A percentile compares a stretch with the other conserved stretches of the same genome.
phyloP scores from a whole-genome alignment of 2,888 invertebrate genomes.

The Helobdella robusta region DNA sequence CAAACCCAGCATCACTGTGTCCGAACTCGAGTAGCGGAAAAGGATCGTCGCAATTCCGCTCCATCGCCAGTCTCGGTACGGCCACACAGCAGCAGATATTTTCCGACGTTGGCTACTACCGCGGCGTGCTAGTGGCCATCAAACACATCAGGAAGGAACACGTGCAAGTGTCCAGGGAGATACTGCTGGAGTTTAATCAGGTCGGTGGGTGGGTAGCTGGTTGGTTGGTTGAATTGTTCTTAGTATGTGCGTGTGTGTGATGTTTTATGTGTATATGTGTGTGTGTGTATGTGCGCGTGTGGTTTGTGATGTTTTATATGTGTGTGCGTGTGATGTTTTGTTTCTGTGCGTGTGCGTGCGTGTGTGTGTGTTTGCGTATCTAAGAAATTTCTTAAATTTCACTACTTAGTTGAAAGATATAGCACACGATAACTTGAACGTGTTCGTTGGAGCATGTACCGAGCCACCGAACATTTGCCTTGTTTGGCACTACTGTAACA shows the following conservation, averaged over 20 bases:
- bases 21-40: background rate
- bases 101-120: slow-evolving; percentile 38
- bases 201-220: slow-evolving; percentile 30
- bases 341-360: too few species aligned
- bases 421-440: slow-evolving; percentile 72
- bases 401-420: slow-evolving; percentile 67
- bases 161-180: slow-evolving; percentile 33
- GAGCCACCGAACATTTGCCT: slow-evolving; percentile 67
- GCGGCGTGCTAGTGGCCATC: slow-evolving; percentile 54
- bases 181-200: slow-evolving; percentile 39
- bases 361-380: too few species aligned
- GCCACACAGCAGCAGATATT: slow-evolving; percentile 38
- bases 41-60: slow-evolving; percentile 26
- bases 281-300: background rate
- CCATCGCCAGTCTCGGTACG: slow-evolving; percentile 32
- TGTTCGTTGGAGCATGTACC: slow-evolving; percentile 72
- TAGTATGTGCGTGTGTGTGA: too few species aligned
- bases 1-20: too few species aligned
- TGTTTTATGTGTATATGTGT: too few species aligned
- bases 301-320: too few species aligned
- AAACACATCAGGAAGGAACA: slow-evolving; percentile 57
- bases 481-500: slow-evolving; percentile 68
- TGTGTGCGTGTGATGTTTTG: too few species aligned
- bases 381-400: too few species aligned
- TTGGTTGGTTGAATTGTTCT: background rate